These are phyloP conservation scores for Stomatorhinus walkeri DNA, from an alignment of 2,797 vertebrate genomes.

Conservation along the genomic window DNA sequence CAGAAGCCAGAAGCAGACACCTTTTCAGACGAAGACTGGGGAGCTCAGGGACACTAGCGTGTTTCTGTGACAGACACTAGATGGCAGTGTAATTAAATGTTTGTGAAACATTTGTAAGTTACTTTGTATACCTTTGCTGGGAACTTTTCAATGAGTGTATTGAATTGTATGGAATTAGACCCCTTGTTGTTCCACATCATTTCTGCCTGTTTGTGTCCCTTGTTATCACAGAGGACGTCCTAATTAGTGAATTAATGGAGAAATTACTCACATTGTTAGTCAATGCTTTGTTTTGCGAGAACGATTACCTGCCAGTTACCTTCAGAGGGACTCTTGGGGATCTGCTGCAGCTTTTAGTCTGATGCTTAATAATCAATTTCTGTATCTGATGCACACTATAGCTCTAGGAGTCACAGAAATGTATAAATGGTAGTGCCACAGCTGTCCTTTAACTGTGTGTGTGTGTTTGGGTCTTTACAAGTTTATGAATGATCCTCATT, in stretches of 20 bases:
- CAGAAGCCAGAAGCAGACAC: slow-evolving; percentile 49
- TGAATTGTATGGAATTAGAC: background rate
- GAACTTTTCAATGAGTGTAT: background rate
- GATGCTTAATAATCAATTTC: background rate
- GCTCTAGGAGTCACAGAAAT: background rate
- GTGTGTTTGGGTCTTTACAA: background rate
- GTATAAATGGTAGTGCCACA: background rate
- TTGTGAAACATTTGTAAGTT: background rate
- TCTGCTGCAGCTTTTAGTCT: background rate
- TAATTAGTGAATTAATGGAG: background rate
- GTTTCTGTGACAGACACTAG: slow-evolving; percentile 47
- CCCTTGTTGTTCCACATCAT: background rate
- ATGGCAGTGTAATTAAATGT: slow-evolving; percentile 39
- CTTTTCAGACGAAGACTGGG: slow-evolving; percentile 52
- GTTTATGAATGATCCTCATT: background rate
- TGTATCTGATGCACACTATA: background rate
- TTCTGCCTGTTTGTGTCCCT: background rate
- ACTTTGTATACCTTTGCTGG: background rate
- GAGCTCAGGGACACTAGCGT: slow-evolving; percentile 31
- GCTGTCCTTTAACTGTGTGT: background rate
- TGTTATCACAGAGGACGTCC: background rate
- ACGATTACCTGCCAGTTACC: background rate
- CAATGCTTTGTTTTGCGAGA: background rate
- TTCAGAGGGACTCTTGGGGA: background rate
- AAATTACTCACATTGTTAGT: background rate